Conservation (phyloP, 2,113 vertebrate genomes). For the Syrmaticus mikado region DNA sequence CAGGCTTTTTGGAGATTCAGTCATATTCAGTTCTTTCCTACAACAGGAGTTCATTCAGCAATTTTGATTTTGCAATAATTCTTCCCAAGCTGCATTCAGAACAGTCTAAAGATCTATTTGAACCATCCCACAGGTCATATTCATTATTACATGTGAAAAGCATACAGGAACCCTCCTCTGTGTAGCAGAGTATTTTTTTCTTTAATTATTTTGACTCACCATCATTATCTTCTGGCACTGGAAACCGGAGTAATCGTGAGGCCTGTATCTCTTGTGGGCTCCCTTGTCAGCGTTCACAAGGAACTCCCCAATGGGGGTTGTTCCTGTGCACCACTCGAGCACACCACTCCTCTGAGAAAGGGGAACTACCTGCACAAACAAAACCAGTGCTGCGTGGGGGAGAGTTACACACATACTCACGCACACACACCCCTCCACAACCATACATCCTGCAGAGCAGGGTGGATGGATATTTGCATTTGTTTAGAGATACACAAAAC, state of each 20-base stretch:
- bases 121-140: neutral
- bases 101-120: neutral
- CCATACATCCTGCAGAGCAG: rapidly evolving
- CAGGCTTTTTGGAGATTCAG: neutral
- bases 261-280: conserved; percentile 92
- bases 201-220: conserved; percentile 74
- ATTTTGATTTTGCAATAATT: neutral
- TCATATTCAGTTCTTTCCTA: neutral
- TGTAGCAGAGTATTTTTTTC: neutral
- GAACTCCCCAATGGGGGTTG: conserved; percentile 92
- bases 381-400: neutral
- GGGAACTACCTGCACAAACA: conserved; percentile 88
- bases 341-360: conserved; percentile 95
- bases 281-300: conserved; percentile 85
- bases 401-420: neutral
- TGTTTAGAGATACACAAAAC: neutral
- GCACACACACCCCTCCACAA: too few species aligned
- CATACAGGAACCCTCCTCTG: neutral
- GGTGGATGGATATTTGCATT: neutral
- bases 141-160: neutral
- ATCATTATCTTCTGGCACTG: conserved; percentile 88
- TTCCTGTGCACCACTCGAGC: conserved; percentile 96
- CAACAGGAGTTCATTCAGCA: neutral
- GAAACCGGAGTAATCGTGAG: conserved; percentile 81
- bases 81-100: neutral